These are phyloP conservation scores for Drosophila kambysellisi DNA, from an alignment of 2,888 invertebrate species.

Conservation along the genomic window DNA sequence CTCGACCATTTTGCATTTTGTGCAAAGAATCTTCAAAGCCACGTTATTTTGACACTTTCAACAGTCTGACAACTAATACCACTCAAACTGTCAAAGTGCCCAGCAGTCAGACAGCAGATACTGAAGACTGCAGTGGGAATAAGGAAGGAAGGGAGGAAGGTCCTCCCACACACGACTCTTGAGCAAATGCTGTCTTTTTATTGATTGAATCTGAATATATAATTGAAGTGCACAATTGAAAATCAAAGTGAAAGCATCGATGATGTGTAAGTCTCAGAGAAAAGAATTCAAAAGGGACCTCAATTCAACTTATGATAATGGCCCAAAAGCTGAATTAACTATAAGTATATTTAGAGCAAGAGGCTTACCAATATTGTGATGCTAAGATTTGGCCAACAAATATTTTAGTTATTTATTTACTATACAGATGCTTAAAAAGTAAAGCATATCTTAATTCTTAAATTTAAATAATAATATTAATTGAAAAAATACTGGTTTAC, in stretches of 20 bases:
- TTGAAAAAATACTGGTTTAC: neutral
- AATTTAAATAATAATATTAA: too few species aligned
- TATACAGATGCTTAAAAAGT: too few species aligned
- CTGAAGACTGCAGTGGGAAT: neutral
- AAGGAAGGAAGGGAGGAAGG: neutral
- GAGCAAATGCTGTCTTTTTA: slow-evolving; percentile 31
- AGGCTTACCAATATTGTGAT: neutral
- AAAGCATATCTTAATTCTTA: too few species aligned
- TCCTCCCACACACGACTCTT: neutral
- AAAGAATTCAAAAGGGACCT: slow-evolving; percentile 1
- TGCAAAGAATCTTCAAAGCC: slow-evolving; percentile 59
- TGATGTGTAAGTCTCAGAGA: neutral
- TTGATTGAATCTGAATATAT: slow-evolving; percentile 65
- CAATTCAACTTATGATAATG: slow-evolving; percentile 10
- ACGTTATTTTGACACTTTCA: slow-evolving; percentile 41
- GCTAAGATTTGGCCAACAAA: neutral
- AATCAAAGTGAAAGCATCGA: slow-evolving; percentile 26
- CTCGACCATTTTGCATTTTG: slow-evolving; percentile 36
- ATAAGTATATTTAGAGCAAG: slow-evolving; percentile 10
- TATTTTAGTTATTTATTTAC: neutral
- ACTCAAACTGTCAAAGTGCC: slow-evolving; percentile 69
- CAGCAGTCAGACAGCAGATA: slow-evolving; percentile 20
- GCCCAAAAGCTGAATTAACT: slow-evolving; percentile 1
- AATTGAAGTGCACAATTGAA: slow-evolving; percentile 52
- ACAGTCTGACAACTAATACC: slow-evolving; percentile 65